phyloP scores from a whole-genome alignment of 2,797 vertebrate species.

The Pseudopleuronectes americanus region DNA sequence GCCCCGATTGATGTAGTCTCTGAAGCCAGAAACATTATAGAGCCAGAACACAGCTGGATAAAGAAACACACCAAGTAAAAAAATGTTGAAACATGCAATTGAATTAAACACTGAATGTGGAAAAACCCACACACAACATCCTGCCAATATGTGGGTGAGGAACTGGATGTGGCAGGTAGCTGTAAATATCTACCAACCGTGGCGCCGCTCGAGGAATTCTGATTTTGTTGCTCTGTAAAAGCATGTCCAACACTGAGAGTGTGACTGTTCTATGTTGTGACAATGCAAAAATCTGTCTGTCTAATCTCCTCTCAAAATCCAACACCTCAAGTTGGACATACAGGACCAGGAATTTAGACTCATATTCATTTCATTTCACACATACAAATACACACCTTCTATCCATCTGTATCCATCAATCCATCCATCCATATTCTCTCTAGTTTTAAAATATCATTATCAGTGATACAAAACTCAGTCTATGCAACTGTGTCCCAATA shows the following conservation, averaged over 20 bases:
- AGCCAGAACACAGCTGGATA: slow-evolving; percentile 39
- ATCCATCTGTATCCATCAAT: no score
- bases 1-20: slow-evolving; percentile 58
- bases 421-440: not conserved
- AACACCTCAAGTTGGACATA: no score
- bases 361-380: no score
- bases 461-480: not conserved
- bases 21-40: slow-evolving; percentile 49
- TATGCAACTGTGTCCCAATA: not conserved
- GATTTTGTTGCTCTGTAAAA: slow-evolving; percentile 52
- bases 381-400: not conserved
- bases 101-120: slow-evolving; percentile 37
- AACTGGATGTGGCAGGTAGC: slow-evolving; percentile 36
- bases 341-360: no score
- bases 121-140: slow-evolving; percentile 32
- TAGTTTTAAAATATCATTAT: not conserved
- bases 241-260: slow-evolving; percentile 39
- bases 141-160: slow-evolving; percentile 18
- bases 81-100: slow-evolving; percentile 35
- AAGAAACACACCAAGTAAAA: slow-evolving; percentile 29
- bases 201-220: slow-evolving; percentile 44
- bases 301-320: not conserved
- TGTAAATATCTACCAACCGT: slow-evolving; percentile 24
- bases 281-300: slow-evolving; percentile 38
- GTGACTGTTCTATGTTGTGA: slow-evolving; percentile 54